Conservation (phyloP, 2,113 vertebrate species). For the Limanda limanda region DNA sequence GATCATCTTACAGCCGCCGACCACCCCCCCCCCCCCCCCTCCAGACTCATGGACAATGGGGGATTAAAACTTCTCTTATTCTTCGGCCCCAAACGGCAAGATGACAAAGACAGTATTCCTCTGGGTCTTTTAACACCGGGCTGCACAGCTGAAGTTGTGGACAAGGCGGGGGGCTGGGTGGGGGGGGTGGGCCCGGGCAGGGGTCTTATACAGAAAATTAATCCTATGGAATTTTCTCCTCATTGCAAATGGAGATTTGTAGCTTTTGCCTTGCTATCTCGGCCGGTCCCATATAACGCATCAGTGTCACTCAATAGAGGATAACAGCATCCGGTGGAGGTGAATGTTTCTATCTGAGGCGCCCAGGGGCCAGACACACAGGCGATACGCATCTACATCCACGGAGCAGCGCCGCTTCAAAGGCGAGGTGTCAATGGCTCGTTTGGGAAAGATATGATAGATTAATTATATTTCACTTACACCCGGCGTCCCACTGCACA, state of each 20-base stretch:
- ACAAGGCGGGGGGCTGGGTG: conserved; percentile 71
- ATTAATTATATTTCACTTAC: conserved; percentile 79
- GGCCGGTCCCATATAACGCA: conserved; percentile 73
- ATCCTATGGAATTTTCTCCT: conserved; percentile 87
- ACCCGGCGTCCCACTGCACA: conserved; percentile 62
- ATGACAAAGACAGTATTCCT: conserved; percentile 89
- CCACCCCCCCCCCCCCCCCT: conserved; percentile 69
- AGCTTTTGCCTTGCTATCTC: conserved; percentile 79
- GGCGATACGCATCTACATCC: conserved; percentile 73
- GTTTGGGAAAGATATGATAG: conserved; percentile 77
- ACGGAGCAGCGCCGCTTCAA: conserved; percentile 61
- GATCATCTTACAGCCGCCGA: conserved; percentile 87
- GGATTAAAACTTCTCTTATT: conserved; percentile 90
- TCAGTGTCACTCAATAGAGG: conserved; percentile 76
- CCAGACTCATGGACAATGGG: conserved; percentile 85
- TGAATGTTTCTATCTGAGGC: conserved; percentile 73
- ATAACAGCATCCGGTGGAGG: conserved; percentile 74
- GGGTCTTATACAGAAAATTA: conserved; percentile 84
- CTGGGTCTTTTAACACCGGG: conserved; percentile 86
- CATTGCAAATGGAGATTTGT: conserved; percentile 85
- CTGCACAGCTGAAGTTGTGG: conserved; percentile 85
- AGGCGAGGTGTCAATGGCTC: conserved; percentile 74
- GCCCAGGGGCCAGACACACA: conserved; percentile 66
- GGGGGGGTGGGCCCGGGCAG: conserved; percentile 67
- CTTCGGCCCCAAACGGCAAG: conserved; percentile 83